A percentile compares a stretch with the other conserved stretches of the same genome.
phyloP scores from a whole-genome alignment of 2,888 invertebrate species.

The Agrenia bidenticulata region DNA sequence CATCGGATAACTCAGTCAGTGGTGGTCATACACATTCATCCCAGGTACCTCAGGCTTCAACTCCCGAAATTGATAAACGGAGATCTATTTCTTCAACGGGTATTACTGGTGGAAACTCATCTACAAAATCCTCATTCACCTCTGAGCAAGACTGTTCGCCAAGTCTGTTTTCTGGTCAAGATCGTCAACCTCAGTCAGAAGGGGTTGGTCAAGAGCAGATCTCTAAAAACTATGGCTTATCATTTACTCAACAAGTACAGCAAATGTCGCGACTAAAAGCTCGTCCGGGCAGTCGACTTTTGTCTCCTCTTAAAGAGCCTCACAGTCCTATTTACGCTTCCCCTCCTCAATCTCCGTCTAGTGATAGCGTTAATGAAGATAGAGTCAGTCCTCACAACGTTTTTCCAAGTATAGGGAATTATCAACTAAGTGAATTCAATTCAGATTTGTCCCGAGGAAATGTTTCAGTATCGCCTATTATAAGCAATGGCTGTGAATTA shows the following conservation, averaged over 20 bases:
- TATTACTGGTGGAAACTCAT: slow-evolving; percentile 56
- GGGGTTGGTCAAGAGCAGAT: not conserved
- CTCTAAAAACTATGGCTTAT: slow-evolving; percentile 63
- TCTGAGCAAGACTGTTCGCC: slow-evolving; percentile 33
- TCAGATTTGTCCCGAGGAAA: slow-evolving; percentile 14
- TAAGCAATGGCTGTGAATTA: slow-evolving; percentile 46
- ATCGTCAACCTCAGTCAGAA: not conserved
- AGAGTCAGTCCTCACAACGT: slow-evolving; percentile 49
- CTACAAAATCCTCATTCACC: slow-evolving; percentile 63
- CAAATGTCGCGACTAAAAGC: slow-evolving; percentile 72
- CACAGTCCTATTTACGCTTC: slow-evolving; percentile 77
- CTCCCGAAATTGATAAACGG: slow-evolving; percentile 53
- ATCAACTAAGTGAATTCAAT: slow-evolving; percentile 19
- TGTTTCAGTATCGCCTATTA: slow-evolving; percentile 37
- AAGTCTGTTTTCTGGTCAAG: slow-evolving; percentile 30
- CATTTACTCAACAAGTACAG: slow-evolving; percentile 90
- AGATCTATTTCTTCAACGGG: slow-evolving; percentile 38
- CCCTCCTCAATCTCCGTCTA: slow-evolving; percentile 71
- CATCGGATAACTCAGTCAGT: not conserved
- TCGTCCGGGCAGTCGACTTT: slow-evolving; percentile 62
- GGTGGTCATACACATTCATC: not conserved
- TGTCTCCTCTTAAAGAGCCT: slow-evolving; percentile 65
- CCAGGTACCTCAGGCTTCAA: slow-evolving; percentile 52
- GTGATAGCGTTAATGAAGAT: slow-evolving; percentile 54
- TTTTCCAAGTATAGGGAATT: slow-evolving; percentile 32